Conservation (phyloP, 2,888 invertebrate genomes). For the Oxyteleia sp. region DNA sequence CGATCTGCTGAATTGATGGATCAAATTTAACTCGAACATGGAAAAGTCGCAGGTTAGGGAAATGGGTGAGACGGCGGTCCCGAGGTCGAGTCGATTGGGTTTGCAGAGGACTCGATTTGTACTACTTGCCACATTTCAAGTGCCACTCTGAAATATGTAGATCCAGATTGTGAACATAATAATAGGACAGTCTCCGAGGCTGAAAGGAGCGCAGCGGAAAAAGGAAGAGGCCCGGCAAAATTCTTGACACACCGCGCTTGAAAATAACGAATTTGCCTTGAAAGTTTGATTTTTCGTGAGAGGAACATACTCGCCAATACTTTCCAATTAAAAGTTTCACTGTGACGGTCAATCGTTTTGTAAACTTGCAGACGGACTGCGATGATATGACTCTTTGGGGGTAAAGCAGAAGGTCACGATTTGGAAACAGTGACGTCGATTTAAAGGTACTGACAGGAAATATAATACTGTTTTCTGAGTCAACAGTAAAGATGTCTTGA, state of each 20-base stretch:
- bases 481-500: no score
- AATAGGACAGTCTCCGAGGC: constrained; percentile 19
- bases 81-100: constrained; percentile 59
- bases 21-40: constrained; percentile 37
- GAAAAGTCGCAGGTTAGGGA: constrained; percentile 10
- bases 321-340: constrained; percentile 36
- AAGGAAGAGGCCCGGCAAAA: not conserved
- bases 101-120: constrained; percentile 69
- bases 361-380: not conserved
- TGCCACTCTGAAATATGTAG: constrained; percentile 72
- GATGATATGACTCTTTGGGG: not conserved
- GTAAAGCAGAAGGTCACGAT: no score
- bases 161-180: constrained; percentile 60
- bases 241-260: not conserved
- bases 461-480: no score
- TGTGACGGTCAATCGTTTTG: not conserved
- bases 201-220: constrained; percentile 1
- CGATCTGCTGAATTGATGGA: no score
- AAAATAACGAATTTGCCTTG: constrained; percentile 32
- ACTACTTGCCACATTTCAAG: constrained; percentile 73
- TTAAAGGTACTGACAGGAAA: no score
- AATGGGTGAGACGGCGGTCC: constrained; percentile 18
- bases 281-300: constrained; percentile 18
- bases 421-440: no score
- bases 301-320: not conserved